Evolutionary conservation across 1,140 invertebrate genomes (phyloP), one percentile per base, ranked within the genome.

Genomic region (Panulirus ornatus): DNA sequence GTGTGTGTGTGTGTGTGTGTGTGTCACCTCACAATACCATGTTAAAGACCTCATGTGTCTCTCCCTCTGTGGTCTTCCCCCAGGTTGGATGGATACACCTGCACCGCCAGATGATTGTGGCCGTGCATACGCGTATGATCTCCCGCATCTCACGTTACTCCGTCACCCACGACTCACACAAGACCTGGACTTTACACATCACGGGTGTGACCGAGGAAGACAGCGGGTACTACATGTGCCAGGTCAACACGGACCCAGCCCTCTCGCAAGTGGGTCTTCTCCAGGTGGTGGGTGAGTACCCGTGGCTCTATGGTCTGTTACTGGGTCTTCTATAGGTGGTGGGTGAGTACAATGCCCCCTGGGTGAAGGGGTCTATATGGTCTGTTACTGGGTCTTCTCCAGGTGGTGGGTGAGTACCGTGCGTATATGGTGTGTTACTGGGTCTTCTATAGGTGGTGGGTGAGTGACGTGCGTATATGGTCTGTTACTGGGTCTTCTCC

Each of bases 61-160:
- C 36, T 3, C n/a, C 1, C 19, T 30, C 22, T 16, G 63, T 14
- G 38, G 8, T 71, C 47, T 11, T 78, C 34, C 47, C 36, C 11
- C 94, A 98, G 97, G 97, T 98, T 91, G 97, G 97, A 58, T 98
- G 97, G 97, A 97, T 98, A 78, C 97, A 98, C 94, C 97, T 98
- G 92, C 97, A 98, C 93, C 95, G 97, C 30, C 97, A 98, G 94
- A 98, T 98, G 97, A 97, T 98, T 92, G 95, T 98, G 73, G 97
- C 97, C 14, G 97, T 98, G 93, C 97, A 98, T 94, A 96, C 97
- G 42, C 97, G 98, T 93, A 97, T 98, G 47, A 97, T 98, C 84
- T 97, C 97, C 0, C 95, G 97, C 84, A 96, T 98, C 93, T 96
- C 97, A 16, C 95, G 97, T 85, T 98, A 98, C 94, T 96, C 96